Base-by-base conservation (phyloP, 2,797 vertebrate species). In the Myiotriccus ornatus region DNA sequence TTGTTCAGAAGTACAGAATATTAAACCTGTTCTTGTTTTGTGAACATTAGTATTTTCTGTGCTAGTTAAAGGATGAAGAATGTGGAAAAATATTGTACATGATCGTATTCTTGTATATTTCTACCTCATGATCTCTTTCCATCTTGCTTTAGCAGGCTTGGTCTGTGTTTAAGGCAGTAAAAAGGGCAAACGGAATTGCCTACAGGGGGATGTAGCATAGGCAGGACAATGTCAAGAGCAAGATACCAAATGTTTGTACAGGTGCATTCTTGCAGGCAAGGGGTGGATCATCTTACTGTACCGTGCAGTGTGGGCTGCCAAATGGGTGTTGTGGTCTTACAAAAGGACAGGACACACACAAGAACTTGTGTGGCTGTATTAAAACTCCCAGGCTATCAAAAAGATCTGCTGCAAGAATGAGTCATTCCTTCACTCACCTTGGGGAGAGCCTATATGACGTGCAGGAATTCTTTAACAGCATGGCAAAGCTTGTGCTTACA, bases 371-470 rank as follows among this genome's bases (percentile, higher is more conserved):
- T 62, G 86, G 19, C 46, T 92, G 80, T 57, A 35, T 73, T 62
- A 44, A 73, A 93, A 55, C 47, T 86, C 56, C 7, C 69, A 76
- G 35, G 35, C 69, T 90, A 5, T 70, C 0, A 0, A 67, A 83
- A 10, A 84, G 10, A 75, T 91, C 68, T 91, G 39, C 76, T 69
- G 12, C 57, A 56, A 39, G 62, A 92, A 55, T 43, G 80, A 84
- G 77, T 78, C 34, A 43, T 75, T 59, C 30, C 32, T 57, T 89
- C 43, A 11, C 39, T 94, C 57, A 62, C 87, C 76, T 84, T 67
- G 39, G n/a, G 57, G 73, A 73, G 69, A 86, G 77, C 28, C 71
- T 34, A 0, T 27, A 2, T 23, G 21, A 71, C 22, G 5, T 8
- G 37, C 2, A 5, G 62, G 85, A 37, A 37, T 74, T 90, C 34